Percentiles rank a stretch among this genome's conserved stretches.
These are phyloP conservation scores for Noctua fimbriata DNA, from an alignment of 2,888 invertebrate genomes.

Conservation along the genomic window DNA sequence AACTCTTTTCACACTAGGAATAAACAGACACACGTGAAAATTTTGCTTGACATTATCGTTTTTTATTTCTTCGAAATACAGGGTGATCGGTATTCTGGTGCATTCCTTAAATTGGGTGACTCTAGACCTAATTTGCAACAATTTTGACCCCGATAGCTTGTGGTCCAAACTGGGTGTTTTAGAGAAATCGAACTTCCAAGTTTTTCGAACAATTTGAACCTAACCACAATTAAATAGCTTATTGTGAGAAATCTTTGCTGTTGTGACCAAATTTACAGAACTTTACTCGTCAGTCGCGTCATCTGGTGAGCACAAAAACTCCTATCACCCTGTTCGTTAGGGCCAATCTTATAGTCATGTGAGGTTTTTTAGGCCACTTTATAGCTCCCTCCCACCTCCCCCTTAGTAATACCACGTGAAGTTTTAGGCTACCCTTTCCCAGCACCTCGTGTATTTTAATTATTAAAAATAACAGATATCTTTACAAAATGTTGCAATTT, in stretches of 20 bases:
- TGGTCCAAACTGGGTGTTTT: not conserved
- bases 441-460: too few relatives aligned
- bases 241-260: not conserved
- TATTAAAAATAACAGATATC: too few relatives aligned
- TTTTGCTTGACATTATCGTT: not conserved
- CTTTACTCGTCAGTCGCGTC: not conserved
- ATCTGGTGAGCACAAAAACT: not conserved
- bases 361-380: not conserved
- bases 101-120: not conserved
- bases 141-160: not conserved
- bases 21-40: not conserved
- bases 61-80: not conserved
- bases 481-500: too few relatives aligned
- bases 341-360: not conserved
- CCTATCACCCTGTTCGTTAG: not conserved
- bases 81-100: not conserved
- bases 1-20: constrained; percentile 6
- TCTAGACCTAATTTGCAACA: not conserved
- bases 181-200: not conserved
- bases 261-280: not conserved
- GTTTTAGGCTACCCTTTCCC: too few relatives aligned
- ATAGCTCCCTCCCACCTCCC: too few relatives aligned
- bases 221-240: not conserved
- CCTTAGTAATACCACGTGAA: too few relatives aligned
- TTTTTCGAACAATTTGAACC: too few relatives aligned